A percentile compares a stretch with the other conserved stretches of the same genome.
phyloP scores from a whole-genome alignment of 2,888 invertebrate species.

The Campoplex capitator region DNA sequence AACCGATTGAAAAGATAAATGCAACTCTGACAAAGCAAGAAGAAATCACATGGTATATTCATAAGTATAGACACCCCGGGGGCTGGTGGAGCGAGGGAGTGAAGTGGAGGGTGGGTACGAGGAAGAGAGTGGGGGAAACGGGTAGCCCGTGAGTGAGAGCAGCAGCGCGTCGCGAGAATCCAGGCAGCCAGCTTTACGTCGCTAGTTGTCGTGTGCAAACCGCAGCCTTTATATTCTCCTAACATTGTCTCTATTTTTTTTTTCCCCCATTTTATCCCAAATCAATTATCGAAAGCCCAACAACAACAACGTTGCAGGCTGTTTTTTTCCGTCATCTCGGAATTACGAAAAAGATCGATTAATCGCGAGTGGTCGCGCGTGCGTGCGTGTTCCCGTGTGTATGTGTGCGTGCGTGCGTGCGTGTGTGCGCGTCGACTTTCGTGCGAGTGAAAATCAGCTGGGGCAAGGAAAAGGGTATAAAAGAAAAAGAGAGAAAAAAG shows the following conservation, averaged over 20 bases:
- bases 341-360: slow-evolving; percentile 15
- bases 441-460: slow-evolving; percentile 13
- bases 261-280: neutral
- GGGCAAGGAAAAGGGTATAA: neutral
- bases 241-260: neutral
- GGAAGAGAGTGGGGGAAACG: slow-evolving; percentile 23
- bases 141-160: slow-evolving; percentile 27
- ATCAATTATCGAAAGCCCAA: neutral
- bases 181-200: slow-evolving; percentile 33
- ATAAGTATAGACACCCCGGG: neutral
- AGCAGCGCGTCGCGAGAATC: slow-evolving; percentile 40
- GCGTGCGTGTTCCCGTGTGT: slow-evolving; percentile 11
- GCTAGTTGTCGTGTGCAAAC: slow-evolving; percentile 41
- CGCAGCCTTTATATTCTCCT: neutral
- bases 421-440: neutral
- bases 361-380: slow-evolving; percentile 19
- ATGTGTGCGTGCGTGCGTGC: neutral
- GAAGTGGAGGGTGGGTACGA: neutral
- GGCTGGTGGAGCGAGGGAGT: slow-evolving; percentile 24
- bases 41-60: neutral
- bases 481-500: neutral
- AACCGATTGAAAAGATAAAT: neutral
- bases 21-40: neutral
- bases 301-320: neutral
- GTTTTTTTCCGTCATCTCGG: neutral